Evolutionary conservation across 1,140 invertebrate species (phyloP), one percentile per base, ranked within the genome.

Genomic region (Subanguina moxae): DNA sequence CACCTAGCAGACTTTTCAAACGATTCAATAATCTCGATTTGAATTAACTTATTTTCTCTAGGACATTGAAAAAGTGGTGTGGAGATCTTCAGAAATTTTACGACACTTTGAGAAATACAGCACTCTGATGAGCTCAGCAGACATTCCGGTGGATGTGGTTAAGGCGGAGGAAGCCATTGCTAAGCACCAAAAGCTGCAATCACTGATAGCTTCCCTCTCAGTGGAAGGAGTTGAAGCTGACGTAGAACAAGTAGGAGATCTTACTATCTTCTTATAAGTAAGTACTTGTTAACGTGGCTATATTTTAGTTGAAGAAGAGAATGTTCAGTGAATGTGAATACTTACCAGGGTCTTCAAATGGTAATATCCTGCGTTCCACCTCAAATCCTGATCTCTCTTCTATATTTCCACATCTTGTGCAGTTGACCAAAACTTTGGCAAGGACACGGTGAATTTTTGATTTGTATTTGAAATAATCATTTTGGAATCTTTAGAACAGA

Each of bases 131-230:
- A 21, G 25, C 45, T 71, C 38, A 21, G 56, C 64, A 17, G 69
- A 71, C 27, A 62, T 63, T 23, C 67, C 69, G 15, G 32, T 71
- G 21, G 92, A 96, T 84, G 90, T 94, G 0, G 88, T 88, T 32
- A 89, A 90, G 58, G 91, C 93, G 0, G 90, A 94, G 80, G 88
- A 90, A 76, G 89, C 90, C 56, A 90, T 96, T 65, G 92, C 96
- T 84, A 86, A 91, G 57, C 94, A 97, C 84, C 90, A 90, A 75
- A 91, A 94, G 77, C 90, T 97, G 86, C 92, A 91, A 80, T 92
- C 94, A 82, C 90, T 93, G 78, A 92, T 97, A 61, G 88, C 90
- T 72, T 91, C 93, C 83, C 89, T 92, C 65, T 91, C 93, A 38
- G 90, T 97, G 30, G 92, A 96, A 79, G 91, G 93, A 80, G 87